Base-by-base conservation (phyloP, 53 echinoderm and acorn worm species). In the Holothuria leucospilota region DNA sequence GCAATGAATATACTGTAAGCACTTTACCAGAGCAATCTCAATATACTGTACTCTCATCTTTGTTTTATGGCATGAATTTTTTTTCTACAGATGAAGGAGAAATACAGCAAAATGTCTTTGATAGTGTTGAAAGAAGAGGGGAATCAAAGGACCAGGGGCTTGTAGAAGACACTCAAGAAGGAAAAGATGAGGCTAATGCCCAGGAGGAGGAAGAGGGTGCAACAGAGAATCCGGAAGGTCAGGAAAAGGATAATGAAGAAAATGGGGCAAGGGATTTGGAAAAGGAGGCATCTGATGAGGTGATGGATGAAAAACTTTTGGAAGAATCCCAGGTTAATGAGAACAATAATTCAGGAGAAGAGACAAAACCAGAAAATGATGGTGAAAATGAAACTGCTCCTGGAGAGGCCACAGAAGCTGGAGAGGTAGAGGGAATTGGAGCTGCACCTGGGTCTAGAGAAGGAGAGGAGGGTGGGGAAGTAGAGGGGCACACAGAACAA, bases 391-490 rank as follows among this genome's bases (percentile, higher is more conserved):
- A 29, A 81, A 58, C 65, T n/a, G 3, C 56, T 68, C 42, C 26
- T 68, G 27, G 69, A 53, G 51, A 39, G 9, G 79, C 84, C 42
- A 28, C 27, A 38, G 58, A 65, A 16, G 67, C 13, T 6, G 81
- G 62, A 11, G 61, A 40, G 7, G 89, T 27, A 13, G 86, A 56
- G 23, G 86, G 51, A 13, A 30, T 18, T 40, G 84, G 25, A 8
- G 20, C 29, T 42, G 52, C 4, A 16, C 49, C 82, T 49, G 67
- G 60, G 56, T 68, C 46, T 63, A 60, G 69, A 0, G 72, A 20
- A 62, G 62, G 71, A 66, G 51, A n/a, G 16, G 64, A 51, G 8
- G 66, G 12, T 23, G 75, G 51, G 2, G 30, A 53, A 62, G 29
- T 16, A 27, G 84, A 41, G 14, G 75, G 42, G 18, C 39, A 87